These are phyloP conservation scores for Coendou prehensilis DNA, from an alignment of 2,797 vertebrate genomes.

Conservation along the genomic window DNA sequence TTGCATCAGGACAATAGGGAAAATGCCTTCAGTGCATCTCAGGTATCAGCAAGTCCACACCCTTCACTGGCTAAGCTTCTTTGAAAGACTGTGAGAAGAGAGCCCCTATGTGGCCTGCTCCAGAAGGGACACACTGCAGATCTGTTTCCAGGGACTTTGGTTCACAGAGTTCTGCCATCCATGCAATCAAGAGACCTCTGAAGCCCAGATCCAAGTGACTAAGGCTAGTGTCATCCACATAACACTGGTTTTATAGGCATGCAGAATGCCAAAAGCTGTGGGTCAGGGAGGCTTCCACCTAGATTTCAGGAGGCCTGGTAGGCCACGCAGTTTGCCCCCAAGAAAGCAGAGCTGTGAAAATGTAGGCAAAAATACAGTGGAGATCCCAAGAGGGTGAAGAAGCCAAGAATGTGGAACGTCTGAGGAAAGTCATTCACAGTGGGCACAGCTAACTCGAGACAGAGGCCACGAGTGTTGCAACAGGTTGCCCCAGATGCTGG, in stretches of 20 bases:
- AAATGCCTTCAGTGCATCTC: background rate
- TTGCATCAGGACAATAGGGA: background rate
- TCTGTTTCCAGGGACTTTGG: background rate
- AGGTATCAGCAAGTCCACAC: background rate
- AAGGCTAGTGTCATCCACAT: background rate
- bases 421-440: background rate
- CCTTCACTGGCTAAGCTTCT: background rate
- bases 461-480: background rate
- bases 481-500: background rate
- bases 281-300: background rate
- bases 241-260: background rate
- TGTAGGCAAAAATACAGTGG: background rate
- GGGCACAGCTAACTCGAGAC: background rate
- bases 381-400: background rate
- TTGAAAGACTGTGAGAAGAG: background rate
- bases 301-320: background rate
- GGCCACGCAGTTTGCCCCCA: background rate
- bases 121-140: background rate
- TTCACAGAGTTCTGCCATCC: background rate
- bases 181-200: background rate
- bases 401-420: background rate
- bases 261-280: background rate
- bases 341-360: background rate
- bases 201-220: background rate
- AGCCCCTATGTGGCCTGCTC: background rate